phyloP scores from a whole-genome alignment of 2,113 vertebrate species.

The Todiramphus saurophagus region DNA sequence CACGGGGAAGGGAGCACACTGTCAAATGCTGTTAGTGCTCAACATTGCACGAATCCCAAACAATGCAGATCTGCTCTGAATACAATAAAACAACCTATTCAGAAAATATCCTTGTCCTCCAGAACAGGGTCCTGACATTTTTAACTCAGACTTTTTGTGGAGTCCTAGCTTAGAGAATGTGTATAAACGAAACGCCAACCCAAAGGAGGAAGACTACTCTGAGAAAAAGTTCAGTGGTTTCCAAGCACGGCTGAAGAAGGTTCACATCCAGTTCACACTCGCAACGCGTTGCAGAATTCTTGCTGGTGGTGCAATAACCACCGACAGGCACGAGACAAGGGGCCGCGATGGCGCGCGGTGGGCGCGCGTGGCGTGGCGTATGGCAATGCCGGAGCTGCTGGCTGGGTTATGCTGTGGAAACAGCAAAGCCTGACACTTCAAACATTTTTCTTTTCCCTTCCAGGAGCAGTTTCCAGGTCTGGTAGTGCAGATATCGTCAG shows the following conservation, averaged over 20 bases:
- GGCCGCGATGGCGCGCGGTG: accelerated
- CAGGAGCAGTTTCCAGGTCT: background rate
- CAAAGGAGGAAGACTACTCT: background rate
- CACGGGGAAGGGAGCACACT: background rate
- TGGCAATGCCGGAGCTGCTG: background rate
- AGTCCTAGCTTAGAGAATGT: background rate
- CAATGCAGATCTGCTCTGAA: background rate
- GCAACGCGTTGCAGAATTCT: background rate
- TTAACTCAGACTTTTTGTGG: background rate
- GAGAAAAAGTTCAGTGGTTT: background rate
- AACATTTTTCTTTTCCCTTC: background rate
- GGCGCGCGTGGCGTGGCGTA: accelerated
- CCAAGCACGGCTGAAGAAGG: background rate
- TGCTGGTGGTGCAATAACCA: background rate
- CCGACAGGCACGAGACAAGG: background rate
- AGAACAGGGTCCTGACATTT: background rate
- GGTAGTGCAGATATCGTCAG: background rate
- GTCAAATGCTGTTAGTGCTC: background rate
- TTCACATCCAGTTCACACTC: background rate
- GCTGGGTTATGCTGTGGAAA: background rate
- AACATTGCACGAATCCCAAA: background rate
- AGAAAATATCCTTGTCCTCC: background rate
- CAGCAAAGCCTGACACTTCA: conserved; percentile 1
- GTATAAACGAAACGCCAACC: background rate
- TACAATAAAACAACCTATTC: background rate